phyloP scores from a whole-genome alignment of 2,797 vertebrate species.

The Melanotaenia boesemani region DNA sequence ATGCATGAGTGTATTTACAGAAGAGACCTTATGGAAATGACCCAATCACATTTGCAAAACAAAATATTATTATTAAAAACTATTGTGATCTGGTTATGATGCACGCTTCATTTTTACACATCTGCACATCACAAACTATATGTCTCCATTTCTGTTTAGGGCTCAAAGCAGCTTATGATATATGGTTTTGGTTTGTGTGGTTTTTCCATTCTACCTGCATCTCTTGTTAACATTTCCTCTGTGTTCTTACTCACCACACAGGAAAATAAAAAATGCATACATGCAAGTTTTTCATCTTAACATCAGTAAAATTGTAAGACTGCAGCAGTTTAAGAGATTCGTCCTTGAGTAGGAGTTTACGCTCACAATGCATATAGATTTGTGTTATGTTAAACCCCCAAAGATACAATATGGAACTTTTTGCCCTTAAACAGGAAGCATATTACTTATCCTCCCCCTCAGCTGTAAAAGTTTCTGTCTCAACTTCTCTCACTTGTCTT shows the following conservation, averaged over 20 bases:
- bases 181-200: constrained; percentile 65
- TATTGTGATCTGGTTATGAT: background rate
- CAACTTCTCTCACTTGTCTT: constrained; percentile 22
- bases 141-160: constrained; percentile 39
- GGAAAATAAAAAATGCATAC: constrained; percentile 36
- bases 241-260: constrained; percentile 55
- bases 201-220: constrained; percentile 66
- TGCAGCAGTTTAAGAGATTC: constrained; percentile 35
- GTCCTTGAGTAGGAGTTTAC: constrained; percentile 51
- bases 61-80: constrained; percentile 11
- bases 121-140: constrained; percentile 22
- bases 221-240: constrained; percentile 55
- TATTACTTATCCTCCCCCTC: constrained; percentile 42
- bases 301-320: constrained; percentile 48
- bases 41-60: constrained; percentile 5
- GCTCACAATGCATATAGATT: constrained; percentile 35
- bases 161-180: constrained; percentile 38
- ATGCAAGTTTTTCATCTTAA: constrained; percentile 50
- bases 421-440: constrained; percentile 41
- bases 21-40: constrained; percentile 12
- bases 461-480: constrained; percentile 26
- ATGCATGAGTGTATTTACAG: constrained; percentile 18
- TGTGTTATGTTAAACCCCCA: constrained; percentile 39
- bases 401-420: constrained; percentile 28
- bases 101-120: constrained; percentile 22